These are phyloP conservation scores for Drosophila greeni DNA, from an alignment of 2,888 invertebrate genomes.

Conservation along the genomic window DNA sequence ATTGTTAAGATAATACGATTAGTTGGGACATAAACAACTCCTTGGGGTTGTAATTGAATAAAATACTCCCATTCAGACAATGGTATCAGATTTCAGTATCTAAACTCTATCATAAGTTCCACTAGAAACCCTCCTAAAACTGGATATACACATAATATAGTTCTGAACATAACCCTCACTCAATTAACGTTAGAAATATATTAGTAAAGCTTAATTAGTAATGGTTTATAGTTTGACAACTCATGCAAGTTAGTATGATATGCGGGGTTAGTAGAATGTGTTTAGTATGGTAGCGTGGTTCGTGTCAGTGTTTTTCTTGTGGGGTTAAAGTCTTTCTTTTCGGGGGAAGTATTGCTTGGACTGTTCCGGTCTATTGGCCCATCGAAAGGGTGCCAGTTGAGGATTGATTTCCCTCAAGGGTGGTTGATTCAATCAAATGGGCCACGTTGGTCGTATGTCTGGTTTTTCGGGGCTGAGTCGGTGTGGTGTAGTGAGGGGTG, in stretches of 20 bases:
- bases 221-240: slow-evolving; percentile 1
- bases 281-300: slow-evolving; percentile 25
- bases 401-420: slow-evolving; percentile 23
- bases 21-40: not conserved
- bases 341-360: slow-evolving; percentile 3
- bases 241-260: slow-evolving; percentile 29
- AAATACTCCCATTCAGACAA: not conserved
- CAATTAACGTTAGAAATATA: not conserved
- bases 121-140: not conserved
- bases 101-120: not conserved
- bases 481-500: slow-evolving; percentile 8
- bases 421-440: slow-evolving; percentile 18
- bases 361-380: slow-evolving; percentile 57
- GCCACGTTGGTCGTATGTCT: slow-evolving; percentile 1
- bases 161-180: not conserved
- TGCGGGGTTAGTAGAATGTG: slow-evolving; percentile 22
- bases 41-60: not conserved
- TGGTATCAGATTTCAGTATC: not conserved
- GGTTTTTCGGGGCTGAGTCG: slow-evolving; percentile 1
- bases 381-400: slow-evolving; percentile 20
- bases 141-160: not conserved
- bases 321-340: slow-evolving; percentile 5
- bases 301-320: slow-evolving; percentile 28
- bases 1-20: not conserved
- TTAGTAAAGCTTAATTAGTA: not conserved